A percentile compares a stretch with the other conserved stretches of the same genome.
These are phyloP conservation scores for Neotoxoptera formosana DNA, from an alignment of 1,140 invertebrate species.

Conservation along the genomic window DNA sequence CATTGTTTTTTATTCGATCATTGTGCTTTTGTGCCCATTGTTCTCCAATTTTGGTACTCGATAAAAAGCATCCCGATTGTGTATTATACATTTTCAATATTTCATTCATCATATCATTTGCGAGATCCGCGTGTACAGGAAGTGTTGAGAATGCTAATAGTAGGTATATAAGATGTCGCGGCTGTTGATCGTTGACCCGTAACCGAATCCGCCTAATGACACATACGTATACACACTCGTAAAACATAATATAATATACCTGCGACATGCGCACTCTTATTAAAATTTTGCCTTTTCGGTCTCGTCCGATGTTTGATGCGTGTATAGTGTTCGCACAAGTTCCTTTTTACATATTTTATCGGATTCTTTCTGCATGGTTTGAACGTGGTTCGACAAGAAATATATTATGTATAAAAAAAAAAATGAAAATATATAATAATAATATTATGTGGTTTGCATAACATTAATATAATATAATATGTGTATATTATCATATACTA, in stretches of 20 bases:
- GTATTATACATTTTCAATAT: conserved; percentile 18
- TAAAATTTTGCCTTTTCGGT: not conserved
- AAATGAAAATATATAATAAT: too few relatives aligned
- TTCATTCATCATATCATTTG: conserved; percentile 43
- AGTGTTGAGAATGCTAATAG: conserved; percentile 47
- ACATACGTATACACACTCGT: not conserved
- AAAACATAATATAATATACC: not conserved
- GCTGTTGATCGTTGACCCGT: conserved; percentile 49
- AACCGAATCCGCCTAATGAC: conserved; percentile 16
- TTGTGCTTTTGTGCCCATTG: conserved; percentile 10
- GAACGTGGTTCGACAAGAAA: not conserved
- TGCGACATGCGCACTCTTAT: not conserved
- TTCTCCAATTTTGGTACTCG: conserved; percentile 44
- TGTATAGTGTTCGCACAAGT: not conserved
- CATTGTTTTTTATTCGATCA: conserved; percentile 52
- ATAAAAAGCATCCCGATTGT: conserved; percentile 30
- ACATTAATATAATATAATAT: not conserved
- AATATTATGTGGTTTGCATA: not conserved
- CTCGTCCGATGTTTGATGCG: not conserved
- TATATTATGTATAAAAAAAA: not conserved
- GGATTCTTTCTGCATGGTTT: not conserved
- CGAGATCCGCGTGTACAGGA: conserved; percentile 31
- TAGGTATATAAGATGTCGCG: not conserved
- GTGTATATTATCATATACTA: not conserved
- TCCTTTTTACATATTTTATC: not conserved